Evolutionary conservation across 2,888 invertebrate species (phyloP).

Genomic region (Plagodis dolabraria): DNA sequence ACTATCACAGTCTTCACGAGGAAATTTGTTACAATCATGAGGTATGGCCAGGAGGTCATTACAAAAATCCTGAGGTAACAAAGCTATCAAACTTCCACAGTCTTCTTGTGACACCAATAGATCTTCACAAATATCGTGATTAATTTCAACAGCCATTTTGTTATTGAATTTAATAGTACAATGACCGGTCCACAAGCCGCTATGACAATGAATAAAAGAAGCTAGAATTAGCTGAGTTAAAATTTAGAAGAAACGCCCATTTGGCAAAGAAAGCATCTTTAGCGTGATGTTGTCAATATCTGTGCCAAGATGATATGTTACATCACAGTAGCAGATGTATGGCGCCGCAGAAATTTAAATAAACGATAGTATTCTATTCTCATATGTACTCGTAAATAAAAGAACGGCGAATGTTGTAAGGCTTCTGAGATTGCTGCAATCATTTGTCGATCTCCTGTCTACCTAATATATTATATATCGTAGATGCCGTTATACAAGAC

Average conservation of each 20-base stretch:
- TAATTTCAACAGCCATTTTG: constrained; percentile 42
- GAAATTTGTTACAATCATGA: constrained; percentile 29
- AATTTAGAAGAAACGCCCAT: constrained; percentile 38
- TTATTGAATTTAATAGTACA: constrained; percentile 37
- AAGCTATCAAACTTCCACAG: constrained; percentile 27
- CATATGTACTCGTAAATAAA: constrained; percentile 18
- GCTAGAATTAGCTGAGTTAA: constrained; percentile 31
- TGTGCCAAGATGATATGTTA: constrained; percentile 50
- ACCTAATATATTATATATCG: no score
- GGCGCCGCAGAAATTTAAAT: constrained; percentile 21
- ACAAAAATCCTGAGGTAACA: constrained; percentile 26
- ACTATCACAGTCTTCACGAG: constrained; percentile 20
- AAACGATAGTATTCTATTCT: constrained; percentile 16
- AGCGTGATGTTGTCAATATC: constrained; percentile 46
- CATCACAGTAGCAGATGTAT: constrained; percentile 30
- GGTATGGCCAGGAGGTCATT: constrained; percentile 26
- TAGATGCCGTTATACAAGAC: background rate
- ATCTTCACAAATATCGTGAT: constrained; percentile 33
- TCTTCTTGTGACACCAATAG: constrained; percentile 15
- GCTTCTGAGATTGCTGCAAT: constrained; percentile 5
- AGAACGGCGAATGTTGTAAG: constrained; percentile 13
- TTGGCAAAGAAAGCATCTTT: constrained; percentile 54
- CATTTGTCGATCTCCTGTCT: constrained; percentile 6
- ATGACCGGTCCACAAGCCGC: constrained; percentile 48
- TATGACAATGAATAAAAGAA: constrained; percentile 54